Evolutionary conservation across 1,140 invertebrate species (phyloP).

Genomic region (Manduca sexta): DNA sequence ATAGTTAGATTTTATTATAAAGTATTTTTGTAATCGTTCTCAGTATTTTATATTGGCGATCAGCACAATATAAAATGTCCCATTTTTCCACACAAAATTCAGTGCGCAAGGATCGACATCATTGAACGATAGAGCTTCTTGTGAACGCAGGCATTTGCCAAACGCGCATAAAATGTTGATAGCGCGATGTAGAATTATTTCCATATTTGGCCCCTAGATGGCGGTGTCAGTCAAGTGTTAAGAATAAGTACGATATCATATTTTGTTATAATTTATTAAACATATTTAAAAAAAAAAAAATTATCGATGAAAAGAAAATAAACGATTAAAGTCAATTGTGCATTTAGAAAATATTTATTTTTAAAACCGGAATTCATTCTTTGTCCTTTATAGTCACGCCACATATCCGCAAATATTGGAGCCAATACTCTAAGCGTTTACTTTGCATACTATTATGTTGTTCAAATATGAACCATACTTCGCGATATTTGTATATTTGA

Average conservation of each 20-base stretch:
- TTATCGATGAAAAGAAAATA: neutral
- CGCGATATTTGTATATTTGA: too few relatives aligned
- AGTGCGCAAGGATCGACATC: slow-evolving; percentile 62
- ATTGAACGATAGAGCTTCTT: slow-evolving; percentile 20
- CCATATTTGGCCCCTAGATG: neutral
- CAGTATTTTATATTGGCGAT: slow-evolving; percentile 53
- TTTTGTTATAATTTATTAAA: neutral
- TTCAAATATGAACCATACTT: too few relatives aligned
- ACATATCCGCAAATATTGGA: neutral
- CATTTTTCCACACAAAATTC: slow-evolving; percentile 43
- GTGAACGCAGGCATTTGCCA: neutral
- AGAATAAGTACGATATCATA: neutral
- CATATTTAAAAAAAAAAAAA: neutral
- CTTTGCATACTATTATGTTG: too few relatives aligned
- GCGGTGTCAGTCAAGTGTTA: neutral
- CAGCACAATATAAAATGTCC: slow-evolving; percentile 43
- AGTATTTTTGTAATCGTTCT: slow-evolving; percentile 16
- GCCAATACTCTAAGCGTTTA: too few relatives aligned
- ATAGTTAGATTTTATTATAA: neutral
- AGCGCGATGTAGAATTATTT: slow-evolving; percentile 13
- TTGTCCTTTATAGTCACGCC: neutral
- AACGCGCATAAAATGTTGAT: slow-evolving; percentile 7
- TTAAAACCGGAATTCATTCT: neutral
- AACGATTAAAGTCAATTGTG: neutral
- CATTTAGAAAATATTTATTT: neutral